Base-by-base conservation (phyloP, 30 jellyfish, hydroid and myxozoan species). In the Hydractinia symbiolongicarpus region DNA sequence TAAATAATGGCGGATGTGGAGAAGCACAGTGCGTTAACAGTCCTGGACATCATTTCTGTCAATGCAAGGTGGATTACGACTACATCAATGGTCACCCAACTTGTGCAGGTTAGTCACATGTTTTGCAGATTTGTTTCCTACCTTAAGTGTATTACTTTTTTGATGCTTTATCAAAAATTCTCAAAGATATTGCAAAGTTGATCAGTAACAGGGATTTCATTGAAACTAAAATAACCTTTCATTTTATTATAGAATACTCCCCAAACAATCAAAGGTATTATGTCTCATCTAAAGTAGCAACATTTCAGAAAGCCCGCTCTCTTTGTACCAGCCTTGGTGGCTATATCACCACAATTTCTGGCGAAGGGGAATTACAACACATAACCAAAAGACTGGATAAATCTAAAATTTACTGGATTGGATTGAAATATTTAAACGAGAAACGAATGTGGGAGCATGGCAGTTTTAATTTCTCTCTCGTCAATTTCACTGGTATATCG, bases 1-100 rank as follows among this genome's bases (percentile, higher is more conserved):
- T n/a, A 64, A 51, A 64, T 64, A 64, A 64, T 64, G 74, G 74
- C 8, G 74, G 4, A n/a, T 64, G 74, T 13, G 74, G 74, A n/a
- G 16, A 64, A 44, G 40, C 52, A 7, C 9, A 64, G 40, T 64
- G 74, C 6, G 40, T 64, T 6, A 64, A 64, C 40, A 13, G 9
- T 64, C 9, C 19, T 64, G 74, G 74, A 64, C 8, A 44, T n/a
- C 16, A 64, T 64, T 64, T n/a, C 16, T 64, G 74, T 64, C 19
- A 64, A 64, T 64, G 74, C 40, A 51, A 6, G 19, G 74, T 13
- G 0, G 74, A 51, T 64, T 64, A 64, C 40, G 74, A 64, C 17
- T 51, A n/a, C 40, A 7, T 64, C 16, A 64, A 64, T 4, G 74
- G 40, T 13, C 9, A 64, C 17, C 40, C 52, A 51, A 64, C 19